Percentiles rank a stretch among this genome's conserved stretches.
Conservation (phyloP, 2,113 vertebrate genomes). For the Scatophagus argus region DNA sequence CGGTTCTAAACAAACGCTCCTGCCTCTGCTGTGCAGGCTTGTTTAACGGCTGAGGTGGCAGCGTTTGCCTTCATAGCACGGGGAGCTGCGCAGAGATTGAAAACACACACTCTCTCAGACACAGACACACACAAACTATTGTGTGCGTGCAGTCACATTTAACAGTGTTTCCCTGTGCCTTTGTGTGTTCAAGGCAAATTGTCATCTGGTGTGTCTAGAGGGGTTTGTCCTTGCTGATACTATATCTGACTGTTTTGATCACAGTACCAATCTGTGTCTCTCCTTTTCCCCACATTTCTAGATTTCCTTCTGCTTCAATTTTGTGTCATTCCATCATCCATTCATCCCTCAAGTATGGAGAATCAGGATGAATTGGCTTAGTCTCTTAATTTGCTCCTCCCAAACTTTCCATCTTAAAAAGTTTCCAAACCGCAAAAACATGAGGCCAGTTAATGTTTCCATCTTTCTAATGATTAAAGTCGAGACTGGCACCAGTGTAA, state of each 20-base stretch:
- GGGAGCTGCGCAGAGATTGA: slow-evolving; percentile 69
- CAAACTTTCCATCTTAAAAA: slow-evolving; percentile 56
- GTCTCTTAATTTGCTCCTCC: slow-evolving; percentile 27
- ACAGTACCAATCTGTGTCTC: slow-evolving; percentile 18
- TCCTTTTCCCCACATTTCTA: not conserved
- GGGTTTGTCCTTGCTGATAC: slow-evolving; percentile 48
- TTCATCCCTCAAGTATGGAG: not conserved
- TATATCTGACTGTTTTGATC: slow-evolving; percentile 37
- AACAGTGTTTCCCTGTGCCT: slow-evolving; percentile 24
- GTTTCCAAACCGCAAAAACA: slow-evolving; percentile 63
- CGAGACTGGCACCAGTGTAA: slow-evolving; percentile 55
- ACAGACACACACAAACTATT: slow-evolving; percentile 3
- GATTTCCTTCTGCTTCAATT: not conserved
- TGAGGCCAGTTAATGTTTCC: slow-evolving; percentile 53
- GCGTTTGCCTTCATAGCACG: slow-evolving; percentile 72
- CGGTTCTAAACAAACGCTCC: slow-evolving; percentile 79
- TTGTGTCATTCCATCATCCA: not conserved
- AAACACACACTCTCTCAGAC: slow-evolving; percentile 48
- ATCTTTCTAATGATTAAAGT: slow-evolving; percentile 61
- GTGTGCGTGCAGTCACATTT: slow-evolving; percentile 29
- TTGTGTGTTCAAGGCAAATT: slow-evolving; percentile 48
- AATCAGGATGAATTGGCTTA: slow-evolving; percentile 19
- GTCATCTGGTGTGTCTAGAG: slow-evolving; percentile 41
- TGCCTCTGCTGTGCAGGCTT: slow-evolving; percentile 67
- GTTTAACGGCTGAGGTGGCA: slow-evolving; percentile 80